phyloP scores from a whole-genome alignment of 2,888 invertebrate genomes.

The Molorchus minor region DNA sequence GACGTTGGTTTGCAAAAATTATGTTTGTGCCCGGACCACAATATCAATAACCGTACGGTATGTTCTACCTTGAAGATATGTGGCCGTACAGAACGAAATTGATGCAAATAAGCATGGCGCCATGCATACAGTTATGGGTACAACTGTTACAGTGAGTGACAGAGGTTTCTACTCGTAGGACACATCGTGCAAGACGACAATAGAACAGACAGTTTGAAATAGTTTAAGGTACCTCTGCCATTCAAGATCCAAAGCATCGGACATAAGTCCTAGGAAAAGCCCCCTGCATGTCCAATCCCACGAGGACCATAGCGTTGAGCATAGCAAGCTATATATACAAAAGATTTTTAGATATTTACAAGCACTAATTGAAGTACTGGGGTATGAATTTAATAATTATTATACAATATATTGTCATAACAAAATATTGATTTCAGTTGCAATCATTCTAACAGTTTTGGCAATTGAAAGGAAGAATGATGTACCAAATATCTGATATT shows the following conservation, averaged over 20 bases:
- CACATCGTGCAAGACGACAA: constrained; percentile 28
- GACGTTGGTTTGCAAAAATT: too few species aligned
- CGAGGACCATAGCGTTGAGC: constrained; percentile 95
- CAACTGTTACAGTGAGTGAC: constrained; percentile 31
- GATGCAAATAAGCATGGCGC: constrained; percentile 10
- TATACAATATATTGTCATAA: too few species aligned
- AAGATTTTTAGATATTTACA: constrained; percentile 28
- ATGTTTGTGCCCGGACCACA: too few species aligned
- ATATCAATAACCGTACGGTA: too few species aligned
- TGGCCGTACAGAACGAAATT: background rate
- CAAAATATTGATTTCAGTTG: too few species aligned
- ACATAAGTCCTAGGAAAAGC: constrained; percentile 83
- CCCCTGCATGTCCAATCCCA: constrained; percentile 92
- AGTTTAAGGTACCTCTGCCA: constrained; percentile 72
- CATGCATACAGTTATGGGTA: constrained; percentile 6
- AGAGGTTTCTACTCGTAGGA: constrained; percentile 30
- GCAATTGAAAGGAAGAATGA: too few species aligned
- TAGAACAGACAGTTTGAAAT: constrained; percentile 33
- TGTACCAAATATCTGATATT: too few species aligned
- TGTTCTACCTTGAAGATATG: background rate
- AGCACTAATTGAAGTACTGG: constrained; percentile 18
- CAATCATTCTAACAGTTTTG: too few species aligned
- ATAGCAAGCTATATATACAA: constrained; percentile 81
- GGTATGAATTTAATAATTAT: too few species aligned
- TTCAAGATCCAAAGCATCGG: constrained; percentile 81